Evolutionary conservation across 2,113 vertebrate species (phyloP).

Genomic region (Romanogobio albipinnatus): DNA sequence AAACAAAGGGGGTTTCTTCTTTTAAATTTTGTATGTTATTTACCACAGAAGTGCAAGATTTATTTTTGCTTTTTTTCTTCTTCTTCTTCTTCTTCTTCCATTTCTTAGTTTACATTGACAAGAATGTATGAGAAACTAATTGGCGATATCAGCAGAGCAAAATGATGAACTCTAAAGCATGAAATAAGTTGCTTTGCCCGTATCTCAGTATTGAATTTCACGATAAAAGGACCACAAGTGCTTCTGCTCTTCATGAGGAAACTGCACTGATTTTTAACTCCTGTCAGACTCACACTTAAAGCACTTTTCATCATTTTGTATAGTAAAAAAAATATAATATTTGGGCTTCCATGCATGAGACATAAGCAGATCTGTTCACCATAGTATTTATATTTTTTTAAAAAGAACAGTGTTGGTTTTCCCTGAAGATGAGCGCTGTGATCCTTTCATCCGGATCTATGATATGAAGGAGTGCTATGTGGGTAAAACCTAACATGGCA

Average conservation of each 20-base stretch:
- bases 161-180: constrained; percentile 20
- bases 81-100: constrained; percentile 65
- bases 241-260: constrained; percentile 25
- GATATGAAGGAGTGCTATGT: constrained; percentile 82
- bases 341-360: constrained; percentile 34
- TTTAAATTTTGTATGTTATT: constrained; percentile 91
- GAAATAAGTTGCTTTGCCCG: constrained; percentile 50
- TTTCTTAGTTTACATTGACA: constrained; percentile 73
- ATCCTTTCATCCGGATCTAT: constrained; percentile 38
- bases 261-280: not conserved
- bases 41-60: constrained; percentile 81
- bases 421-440: constrained; percentile 32
- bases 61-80: constrained; percentile 71
- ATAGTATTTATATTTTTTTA: constrained; percentile 5
- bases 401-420: constrained; percentile 30
- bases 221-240: constrained; percentile 44
- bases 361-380: not conserved
- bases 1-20: constrained; percentile 74
- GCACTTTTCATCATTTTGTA: constrained; percentile 44
- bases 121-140: constrained; percentile 76
- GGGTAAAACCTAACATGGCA: constrained; percentile 65
- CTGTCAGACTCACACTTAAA: constrained; percentile 4
- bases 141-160: constrained; percentile 43
- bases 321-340: not conserved
- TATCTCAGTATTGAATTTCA: constrained; percentile 52